Percentiles rank a stretch among this genome's conserved stretches.
Evolutionary conservation across 1,140 invertebrate species (phyloP).

Genomic region (Andrena cerasifolii): DNA sequence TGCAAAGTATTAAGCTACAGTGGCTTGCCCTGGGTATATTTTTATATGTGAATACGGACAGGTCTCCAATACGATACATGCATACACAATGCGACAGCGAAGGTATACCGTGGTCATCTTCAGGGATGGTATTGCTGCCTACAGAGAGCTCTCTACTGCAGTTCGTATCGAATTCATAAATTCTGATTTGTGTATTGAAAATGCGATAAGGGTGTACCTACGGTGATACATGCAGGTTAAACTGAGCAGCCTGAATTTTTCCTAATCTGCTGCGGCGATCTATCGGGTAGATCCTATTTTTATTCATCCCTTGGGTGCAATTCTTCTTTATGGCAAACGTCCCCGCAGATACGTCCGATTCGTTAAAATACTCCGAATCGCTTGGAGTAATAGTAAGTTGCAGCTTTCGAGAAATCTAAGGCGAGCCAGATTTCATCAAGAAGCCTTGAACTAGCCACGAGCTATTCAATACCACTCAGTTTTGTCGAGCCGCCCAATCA

Average conservation of each 20-base stretch:
- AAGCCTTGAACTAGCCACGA: too few relatives aligned
- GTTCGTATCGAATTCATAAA: slow-evolving; percentile 34
- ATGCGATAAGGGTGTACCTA: slow-evolving; percentile 12
- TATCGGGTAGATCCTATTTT: background rate
- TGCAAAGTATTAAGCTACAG: too few relatives aligned
- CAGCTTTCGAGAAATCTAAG: background rate
- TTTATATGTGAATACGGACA: background rate
- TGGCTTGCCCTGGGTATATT: background rate
- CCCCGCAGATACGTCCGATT: background rate
- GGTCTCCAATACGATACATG: slow-evolving; percentile 5
- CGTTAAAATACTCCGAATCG: background rate
- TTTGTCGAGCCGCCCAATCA: too few relatives aligned
- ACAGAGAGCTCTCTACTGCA: background rate
- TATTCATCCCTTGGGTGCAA: background rate
- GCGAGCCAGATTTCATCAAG: too few relatives aligned
- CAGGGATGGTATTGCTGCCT: background rate
- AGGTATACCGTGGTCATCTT: slow-evolving; percentile 19
- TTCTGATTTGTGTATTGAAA: slow-evolving; percentile 33
- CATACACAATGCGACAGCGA: background rate
- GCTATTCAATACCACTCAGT: too few relatives aligned
- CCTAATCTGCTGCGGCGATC: slow-evolving; percentile 1
- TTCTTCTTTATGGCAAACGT: background rate
- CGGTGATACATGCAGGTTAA: slow-evolving; percentile 31
- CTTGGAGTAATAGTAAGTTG: background rate
- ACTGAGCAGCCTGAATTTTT: slow-evolving; percentile 21